A percentile compares a stretch with the other conserved stretches of the same genome.
phyloP scores from a whole-genome alignment of 2,888 invertebrate species.

The Latheticus oryzae region DNA sequence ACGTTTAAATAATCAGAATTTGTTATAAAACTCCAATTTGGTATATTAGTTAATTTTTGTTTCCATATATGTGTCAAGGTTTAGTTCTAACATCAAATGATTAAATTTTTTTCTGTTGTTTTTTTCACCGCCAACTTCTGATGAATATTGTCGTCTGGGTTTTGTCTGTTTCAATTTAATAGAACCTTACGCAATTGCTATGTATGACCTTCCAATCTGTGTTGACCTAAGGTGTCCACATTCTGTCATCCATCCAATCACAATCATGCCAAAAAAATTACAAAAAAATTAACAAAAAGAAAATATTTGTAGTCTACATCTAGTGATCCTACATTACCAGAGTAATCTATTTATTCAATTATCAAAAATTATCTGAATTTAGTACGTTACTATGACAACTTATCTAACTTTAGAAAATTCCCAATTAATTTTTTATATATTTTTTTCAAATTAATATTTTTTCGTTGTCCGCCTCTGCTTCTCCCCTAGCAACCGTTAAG shows the following conservation, averaged over 20 bases:
- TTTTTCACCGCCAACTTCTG: constrained; percentile 13
- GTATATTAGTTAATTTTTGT: no score
- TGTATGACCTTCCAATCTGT: constrained; percentile 43
- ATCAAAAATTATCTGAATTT: no score
- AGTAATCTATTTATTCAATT: no score
- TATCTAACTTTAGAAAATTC: no score
- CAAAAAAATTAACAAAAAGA: background rate
- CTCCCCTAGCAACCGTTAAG: constrained; percentile 15
- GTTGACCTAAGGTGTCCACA: constrained; percentile 38
- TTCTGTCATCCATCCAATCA: constrained; percentile 14
- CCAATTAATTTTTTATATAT: no score
- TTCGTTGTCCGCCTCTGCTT: background rate
- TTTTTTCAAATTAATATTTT: background rate
- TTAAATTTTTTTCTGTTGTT: constrained; percentile 1
- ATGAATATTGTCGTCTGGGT: constrained; percentile 43
- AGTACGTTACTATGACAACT: no score
- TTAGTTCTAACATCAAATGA: no score
- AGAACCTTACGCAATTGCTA: constrained; percentile 40
- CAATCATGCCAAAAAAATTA: background rate
- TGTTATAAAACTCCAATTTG: no score
- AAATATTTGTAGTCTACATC: no score
- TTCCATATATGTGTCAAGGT: no score
- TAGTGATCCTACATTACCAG: no score
- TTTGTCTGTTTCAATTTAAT: constrained; percentile 44
- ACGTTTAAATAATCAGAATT: no score